A percentile compares a stretch with the other conserved stretches of the same genome.
Evolutionary conservation across 2,113 vertebrate genomes (phyloP).

Genomic region (cat (Felis catus)): DNA sequence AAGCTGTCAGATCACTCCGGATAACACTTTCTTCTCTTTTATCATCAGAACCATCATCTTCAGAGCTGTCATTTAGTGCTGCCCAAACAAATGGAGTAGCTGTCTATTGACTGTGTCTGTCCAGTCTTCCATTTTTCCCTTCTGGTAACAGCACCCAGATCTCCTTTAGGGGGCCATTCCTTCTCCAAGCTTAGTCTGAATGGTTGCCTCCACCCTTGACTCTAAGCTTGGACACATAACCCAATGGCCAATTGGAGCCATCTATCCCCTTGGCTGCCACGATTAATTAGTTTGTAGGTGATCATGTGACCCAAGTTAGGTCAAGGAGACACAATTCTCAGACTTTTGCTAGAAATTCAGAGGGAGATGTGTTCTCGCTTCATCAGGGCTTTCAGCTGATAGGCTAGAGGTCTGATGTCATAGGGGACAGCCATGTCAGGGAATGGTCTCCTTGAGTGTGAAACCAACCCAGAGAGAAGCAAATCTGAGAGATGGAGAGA

Average conservation of each 20-base stretch:
- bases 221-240: neutral
- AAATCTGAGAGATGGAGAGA: neutral
- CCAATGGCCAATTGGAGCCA: neutral
- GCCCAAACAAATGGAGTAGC: neutral
- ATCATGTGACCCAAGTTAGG: too few relatives aligned
- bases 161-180: rapidly evolving
- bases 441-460: neutral
- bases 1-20: rapidly evolving
- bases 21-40: neutral
- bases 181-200: neutral
- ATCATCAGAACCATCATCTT: neutral
- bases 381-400: neutral
- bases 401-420: neutral
- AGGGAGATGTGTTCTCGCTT: neutral
- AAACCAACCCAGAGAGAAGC: neutral
- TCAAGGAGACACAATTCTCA: neutral
- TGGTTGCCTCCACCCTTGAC: neutral
- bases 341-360: neutral
- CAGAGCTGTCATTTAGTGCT: neutral
- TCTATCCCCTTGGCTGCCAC: neutral
- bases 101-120: rapidly evolving
- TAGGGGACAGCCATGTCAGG: neutral
- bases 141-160: neutral
- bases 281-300: neutral
- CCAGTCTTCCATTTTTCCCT: neutral